These are phyloP conservation scores for Epizoanthus illoricatus DNA, from an alignment of 92 coral and sea anemone genomes.

Conservation along the genomic window DNA sequence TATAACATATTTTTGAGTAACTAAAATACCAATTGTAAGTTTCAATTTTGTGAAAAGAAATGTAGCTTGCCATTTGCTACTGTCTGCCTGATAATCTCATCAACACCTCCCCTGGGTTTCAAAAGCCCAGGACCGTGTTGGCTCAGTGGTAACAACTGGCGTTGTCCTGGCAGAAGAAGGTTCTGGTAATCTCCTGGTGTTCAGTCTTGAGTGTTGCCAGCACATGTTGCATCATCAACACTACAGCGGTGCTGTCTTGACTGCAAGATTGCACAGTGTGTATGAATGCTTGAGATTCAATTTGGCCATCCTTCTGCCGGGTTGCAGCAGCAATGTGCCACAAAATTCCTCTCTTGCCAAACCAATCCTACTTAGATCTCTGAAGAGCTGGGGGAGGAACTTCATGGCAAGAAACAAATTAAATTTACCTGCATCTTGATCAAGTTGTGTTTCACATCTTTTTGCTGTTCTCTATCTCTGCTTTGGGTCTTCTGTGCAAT, in stretches of 20 bases:
- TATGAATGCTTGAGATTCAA: constrained; percentile 8
- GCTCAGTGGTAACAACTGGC: constrained; percentile 36
- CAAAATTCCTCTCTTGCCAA: constrained; percentile 38
- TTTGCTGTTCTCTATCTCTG: too few relatives aligned
- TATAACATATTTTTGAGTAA: too few relatives aligned
- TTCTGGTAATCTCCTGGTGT: constrained; percentile 14
- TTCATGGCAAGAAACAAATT: too few relatives aligned
- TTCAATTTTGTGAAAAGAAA: too few relatives aligned
- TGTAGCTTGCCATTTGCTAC: too few relatives aligned
- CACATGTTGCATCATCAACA: constrained; percentile 37
- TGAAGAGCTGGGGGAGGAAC: constrained; percentile 33
- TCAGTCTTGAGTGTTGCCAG: constrained; percentile 6
- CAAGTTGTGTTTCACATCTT: too few relatives aligned
- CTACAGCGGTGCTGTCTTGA: constrained; percentile 27
- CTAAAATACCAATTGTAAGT: too few relatives aligned
- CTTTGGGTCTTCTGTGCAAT: too few relatives aligned
- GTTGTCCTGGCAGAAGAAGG: constrained; percentile 36
- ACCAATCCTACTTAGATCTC: constrained; percentile 39
- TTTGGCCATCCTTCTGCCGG: neutral
- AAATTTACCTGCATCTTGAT: too few relatives aligned
- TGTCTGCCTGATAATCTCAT: too few relatives aligned
- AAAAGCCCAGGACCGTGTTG: constrained; percentile 9
- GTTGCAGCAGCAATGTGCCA: constrained; percentile 35
- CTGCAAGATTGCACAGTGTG: constrained; percentile 25
- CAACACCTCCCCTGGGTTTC: too few relatives aligned